Evolutionary conservation across 2,113 vertebrate genomes (phyloP).

Genomic region (Lucifuga dentata): DNA sequence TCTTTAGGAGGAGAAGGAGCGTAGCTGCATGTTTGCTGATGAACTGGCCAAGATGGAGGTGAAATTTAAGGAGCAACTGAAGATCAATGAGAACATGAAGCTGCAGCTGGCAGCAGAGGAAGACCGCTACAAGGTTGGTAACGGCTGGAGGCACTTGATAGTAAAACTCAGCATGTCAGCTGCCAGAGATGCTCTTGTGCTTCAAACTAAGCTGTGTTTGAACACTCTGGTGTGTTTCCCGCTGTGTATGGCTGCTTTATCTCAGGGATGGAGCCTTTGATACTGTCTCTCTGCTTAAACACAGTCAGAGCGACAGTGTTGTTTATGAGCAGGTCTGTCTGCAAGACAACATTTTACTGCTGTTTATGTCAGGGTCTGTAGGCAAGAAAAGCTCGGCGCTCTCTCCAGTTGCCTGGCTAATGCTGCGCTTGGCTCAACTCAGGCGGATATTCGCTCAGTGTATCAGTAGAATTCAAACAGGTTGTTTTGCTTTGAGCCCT

Average conservation of each 20-base stretch:
- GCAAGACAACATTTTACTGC: slow-evolving; percentile 79
- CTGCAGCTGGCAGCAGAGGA: slow-evolving; percentile 89
- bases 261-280: slow-evolving; percentile 65
- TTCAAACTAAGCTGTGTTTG: slow-evolving; percentile 31
- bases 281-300: slow-evolving; percentile 65
- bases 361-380: slow-evolving; percentile 80
- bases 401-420: slow-evolving; percentile 75
- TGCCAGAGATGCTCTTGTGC: slow-evolving; percentile 4
- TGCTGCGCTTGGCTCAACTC: slow-evolving; percentile 76
- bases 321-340: slow-evolving; percentile 77
- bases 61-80: slow-evolving; percentile 95
- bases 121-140: slow-evolving; percentile 91
- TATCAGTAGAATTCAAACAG: slow-evolving; percentile 70
- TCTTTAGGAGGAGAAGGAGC: slow-evolving; percentile 92
- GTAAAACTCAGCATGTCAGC: not conserved
- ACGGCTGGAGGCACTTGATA: not conserved
- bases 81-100: slow-evolving; percentile 89
- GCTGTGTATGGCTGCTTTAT: slow-evolving; percentile 64
- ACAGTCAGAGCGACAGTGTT: slow-evolving; percentile 70
- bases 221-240: slow-evolving; percentile 33
- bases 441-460: slow-evolving; percentile 70
- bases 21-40: slow-evolving; percentile 91
- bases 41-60: slow-evolving; percentile 93
- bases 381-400: slow-evolving; percentile 61
- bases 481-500: slow-evolving; percentile 61